Conservation (phyloP, 2,888 invertebrate species). For the Eupsilia transversa region DNA sequence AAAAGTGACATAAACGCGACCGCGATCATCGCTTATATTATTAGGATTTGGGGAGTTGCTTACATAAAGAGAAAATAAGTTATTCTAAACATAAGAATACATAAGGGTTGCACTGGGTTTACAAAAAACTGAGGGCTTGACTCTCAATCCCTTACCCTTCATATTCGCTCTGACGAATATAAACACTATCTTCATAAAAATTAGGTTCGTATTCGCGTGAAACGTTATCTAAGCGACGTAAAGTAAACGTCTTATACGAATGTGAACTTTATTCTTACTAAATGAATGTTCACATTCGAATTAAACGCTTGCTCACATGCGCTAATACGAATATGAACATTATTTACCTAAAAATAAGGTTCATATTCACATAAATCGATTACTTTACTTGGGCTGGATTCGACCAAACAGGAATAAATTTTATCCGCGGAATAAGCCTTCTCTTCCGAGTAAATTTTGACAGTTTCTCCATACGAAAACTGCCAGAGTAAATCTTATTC, state of each 20-base stretch:
- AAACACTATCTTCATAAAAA: not conserved
- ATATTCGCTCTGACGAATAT: not conserved
- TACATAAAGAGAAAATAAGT: conserved; percentile 36
- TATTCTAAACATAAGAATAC: conserved; percentile 41
- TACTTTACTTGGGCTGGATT: no score
- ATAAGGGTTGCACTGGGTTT: conserved; percentile 31
- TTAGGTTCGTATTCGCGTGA: not conserved
- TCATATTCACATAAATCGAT: not conserved
- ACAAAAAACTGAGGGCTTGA: not conserved
- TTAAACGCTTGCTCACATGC: not conserved
- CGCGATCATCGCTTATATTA: not conserved
- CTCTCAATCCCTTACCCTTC: not conserved
- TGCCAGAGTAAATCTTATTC: no score
- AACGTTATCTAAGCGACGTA: not conserved
- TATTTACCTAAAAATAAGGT: not conserved
- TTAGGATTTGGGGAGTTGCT: not conserved
- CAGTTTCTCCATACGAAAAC: no score
- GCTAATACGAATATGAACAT: not conserved
- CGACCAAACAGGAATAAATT: no score
- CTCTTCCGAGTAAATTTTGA: no score
- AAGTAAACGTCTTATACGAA: not conserved
- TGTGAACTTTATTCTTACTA: not conserved
- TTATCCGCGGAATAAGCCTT: no score
- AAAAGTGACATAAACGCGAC: no score
- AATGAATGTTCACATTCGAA: not conserved